Base-by-base conservation (phyloP, 2,888 invertebrate genomes). In the Machimus rusticus region DNA sequence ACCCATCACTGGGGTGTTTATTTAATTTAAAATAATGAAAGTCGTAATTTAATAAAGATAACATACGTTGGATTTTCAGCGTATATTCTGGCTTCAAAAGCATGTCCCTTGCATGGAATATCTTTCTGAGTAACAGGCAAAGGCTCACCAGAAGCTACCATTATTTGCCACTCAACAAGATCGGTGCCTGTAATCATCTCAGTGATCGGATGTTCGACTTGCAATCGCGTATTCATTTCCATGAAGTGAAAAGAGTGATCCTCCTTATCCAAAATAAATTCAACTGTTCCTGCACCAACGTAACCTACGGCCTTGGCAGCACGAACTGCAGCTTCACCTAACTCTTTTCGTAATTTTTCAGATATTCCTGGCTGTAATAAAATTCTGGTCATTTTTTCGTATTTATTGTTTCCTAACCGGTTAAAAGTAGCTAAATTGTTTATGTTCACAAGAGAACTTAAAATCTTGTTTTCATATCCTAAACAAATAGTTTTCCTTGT, bases 161-260 rank as follows among this genome's bases (percentile, higher is more conserved):
- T 95, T 8, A 98, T 93, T 93, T 99, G 99, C 99, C 99, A 99
- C 92, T 99, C 99, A 0, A 99, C 99, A 89, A 99, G 94, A 93
- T 99, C 99, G 0, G 97, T 96, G 19, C 95, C 97, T 57, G 99
- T 99, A 76, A 99, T 97, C 96, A 99, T 99, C 93, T 99, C 99
- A 0, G 99, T 98, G 88, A 99, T 96, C 0, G 99, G 98, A 94
- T 99, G 99, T 91, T 99, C 99, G 0, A 99, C 98, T 93, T 98
- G 98, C 43, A 98, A 93, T 66, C 99, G 94, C 0, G 99, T 99
- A 93, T 99, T 99, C 99, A 99, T 99, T 94, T 99, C 99, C 99
- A 99, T 99, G 92, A 99, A 99, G 93, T 98, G 98, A 92, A 99
- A 99, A 88, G 96, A 96, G 89, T 97, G 95, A 76, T 96, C 95